Conservation (phyloP, 2,888 invertebrate genomes). For the Aleiodes alternator region DNA sequence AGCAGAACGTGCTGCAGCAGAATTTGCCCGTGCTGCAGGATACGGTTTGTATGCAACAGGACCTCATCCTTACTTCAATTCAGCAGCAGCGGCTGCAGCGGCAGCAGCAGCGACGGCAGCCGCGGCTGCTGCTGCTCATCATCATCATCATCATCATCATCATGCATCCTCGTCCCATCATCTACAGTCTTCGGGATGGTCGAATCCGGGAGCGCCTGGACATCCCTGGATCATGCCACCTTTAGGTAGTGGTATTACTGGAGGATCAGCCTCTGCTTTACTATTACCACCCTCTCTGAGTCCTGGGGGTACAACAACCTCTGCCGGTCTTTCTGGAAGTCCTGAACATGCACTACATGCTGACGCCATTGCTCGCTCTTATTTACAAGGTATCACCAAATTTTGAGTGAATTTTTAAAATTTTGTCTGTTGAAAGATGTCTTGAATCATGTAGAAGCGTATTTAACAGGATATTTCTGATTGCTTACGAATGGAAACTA, state of each 20-base stretch:
- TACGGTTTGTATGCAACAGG: constrained; percentile 84
- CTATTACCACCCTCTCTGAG: constrained; percentile 75
- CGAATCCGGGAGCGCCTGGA: constrained; percentile 68
- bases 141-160: constrained; percentile 64
- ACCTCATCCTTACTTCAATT: constrained; percentile 83
- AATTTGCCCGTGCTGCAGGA: constrained; percentile 94
- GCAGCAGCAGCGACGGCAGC: too few relatives aligned
- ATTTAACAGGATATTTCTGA: background rate
- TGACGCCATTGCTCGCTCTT: constrained; percentile 71
- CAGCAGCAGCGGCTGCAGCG: constrained; percentile 62
- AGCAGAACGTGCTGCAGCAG: constrained; percentile 96
- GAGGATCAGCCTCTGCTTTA: constrained; percentile 77
- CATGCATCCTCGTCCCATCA: constrained; percentile 78
- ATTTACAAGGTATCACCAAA: constrained; percentile 66
- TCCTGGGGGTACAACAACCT: constrained; percentile 78
- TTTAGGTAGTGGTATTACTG: constrained; percentile 72
- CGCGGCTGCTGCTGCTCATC: too few relatives aligned
- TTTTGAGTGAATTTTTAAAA: too few relatives aligned
- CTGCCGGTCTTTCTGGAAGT: constrained; percentile 76
- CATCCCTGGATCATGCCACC: constrained; percentile 71
- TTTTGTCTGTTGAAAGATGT: too few relatives aligned
- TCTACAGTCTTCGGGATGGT: constrained; percentile 80
- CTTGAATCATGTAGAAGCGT: too few relatives aligned
- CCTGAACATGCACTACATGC: constrained; percentile 79
- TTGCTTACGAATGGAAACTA: too few relatives aligned